Conservation (phyloP, 2,797 vertebrate species). For the Myotis findleyi region DNA sequence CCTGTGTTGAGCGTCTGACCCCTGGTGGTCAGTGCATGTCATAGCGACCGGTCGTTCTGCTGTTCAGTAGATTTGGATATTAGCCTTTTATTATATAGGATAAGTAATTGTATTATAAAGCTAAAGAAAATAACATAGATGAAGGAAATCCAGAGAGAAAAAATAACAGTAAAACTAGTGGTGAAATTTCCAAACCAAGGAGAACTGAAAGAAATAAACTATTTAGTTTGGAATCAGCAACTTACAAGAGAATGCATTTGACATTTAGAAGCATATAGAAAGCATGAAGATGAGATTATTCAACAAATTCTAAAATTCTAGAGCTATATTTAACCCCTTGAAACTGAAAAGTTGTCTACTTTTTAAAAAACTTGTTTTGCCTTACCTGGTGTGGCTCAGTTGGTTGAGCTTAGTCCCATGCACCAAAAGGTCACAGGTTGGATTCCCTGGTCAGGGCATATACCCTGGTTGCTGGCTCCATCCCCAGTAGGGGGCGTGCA, state of each 20-base stretch:
- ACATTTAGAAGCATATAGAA: constrained; percentile 29
- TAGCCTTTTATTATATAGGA: neutral
- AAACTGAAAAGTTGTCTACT: neutral
- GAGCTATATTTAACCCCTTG: neutral
- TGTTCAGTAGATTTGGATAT: no score
- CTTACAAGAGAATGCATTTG: constrained; percentile 1
- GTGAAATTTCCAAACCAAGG: constrained; percentile 33
- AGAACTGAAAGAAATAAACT: constrained; percentile 25
- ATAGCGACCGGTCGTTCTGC: no score
- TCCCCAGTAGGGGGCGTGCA: no score
- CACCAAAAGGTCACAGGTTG: no score
- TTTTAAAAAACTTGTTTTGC: neutral
- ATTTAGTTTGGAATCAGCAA: constrained; percentile 6
- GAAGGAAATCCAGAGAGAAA: constrained; percentile 27
- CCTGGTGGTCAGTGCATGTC: no score
- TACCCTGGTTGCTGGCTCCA: no score
- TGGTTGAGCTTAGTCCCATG: no score
- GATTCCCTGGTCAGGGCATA: no score
- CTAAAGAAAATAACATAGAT: constrained; percentile 29
- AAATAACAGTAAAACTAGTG: constrained; percentile 2
- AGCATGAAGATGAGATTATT: constrained; percentile 18
- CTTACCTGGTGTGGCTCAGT: no score
- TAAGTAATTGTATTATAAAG: constrained; percentile 37
- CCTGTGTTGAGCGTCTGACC: no score
- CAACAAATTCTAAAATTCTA: constrained; percentile 53